Base-by-base conservation (phyloP, 2,797 vertebrate genomes). In the Taeniopygia guttata region DNA sequence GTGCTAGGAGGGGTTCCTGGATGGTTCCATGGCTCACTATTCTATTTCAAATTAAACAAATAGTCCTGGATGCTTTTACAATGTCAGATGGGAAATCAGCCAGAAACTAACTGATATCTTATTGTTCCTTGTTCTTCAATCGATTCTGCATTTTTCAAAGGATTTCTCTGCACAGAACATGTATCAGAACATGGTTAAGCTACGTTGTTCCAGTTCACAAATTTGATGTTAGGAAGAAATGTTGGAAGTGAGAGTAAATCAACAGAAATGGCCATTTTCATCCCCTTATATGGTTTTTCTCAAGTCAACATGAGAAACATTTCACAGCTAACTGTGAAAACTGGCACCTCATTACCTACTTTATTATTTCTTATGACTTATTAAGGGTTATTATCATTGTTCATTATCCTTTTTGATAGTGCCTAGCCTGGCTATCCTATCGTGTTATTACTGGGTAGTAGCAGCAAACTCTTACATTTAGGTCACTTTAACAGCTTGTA, bases 341-440 rank as follows among this genome's bases (percentile, higher is more conserved):
- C 83, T 88, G 85, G 55, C 83, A 96, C 80, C 80, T 91, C 87
- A 75, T 93, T 91, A 75, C 77, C 93, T 70, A 76, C 77, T 94
- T 95, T 87, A 94, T 94, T 91, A 94, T 95, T 96, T 92, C 91
- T 88, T 80, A 68, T 93, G 87, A 94, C 84, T 93, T 92, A 87
- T 79, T 96, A 95, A 89, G 77, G 42, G 69, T 93, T 93, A 89
- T 95, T 94, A 92, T 92, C 29, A 90, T 82, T 82, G 74, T 82
- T 94, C 56, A 2, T 87, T 95, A 78, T 93, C 77, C 42, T 89
- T 83, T 91, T 49, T 91, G 90, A 88, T 75, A 87, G 76, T 49
- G 69, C 84, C 58, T 91, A 70, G 38, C 38, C 58, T 79, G 74
- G 74, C 87, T 95, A 92, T 76, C 63, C 18, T 73, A 69, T 60